These are phyloP conservation scores for Drosophila tsacasi DNA, from an alignment of 1,140 invertebrate genomes.

Conservation along the genomic window DNA sequence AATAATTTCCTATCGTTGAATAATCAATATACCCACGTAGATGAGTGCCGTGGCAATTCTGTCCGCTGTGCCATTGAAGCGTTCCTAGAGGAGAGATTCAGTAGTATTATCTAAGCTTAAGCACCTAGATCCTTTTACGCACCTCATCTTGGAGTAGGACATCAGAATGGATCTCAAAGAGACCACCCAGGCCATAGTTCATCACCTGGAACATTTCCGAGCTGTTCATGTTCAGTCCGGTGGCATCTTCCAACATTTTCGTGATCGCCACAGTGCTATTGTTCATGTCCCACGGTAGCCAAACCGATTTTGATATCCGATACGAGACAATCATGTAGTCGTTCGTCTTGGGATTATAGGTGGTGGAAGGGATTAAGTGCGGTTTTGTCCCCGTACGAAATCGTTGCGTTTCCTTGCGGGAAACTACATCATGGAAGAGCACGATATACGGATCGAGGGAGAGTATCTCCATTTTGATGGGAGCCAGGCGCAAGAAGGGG, in stretches of 20 bases:
- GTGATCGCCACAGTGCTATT: neutral
- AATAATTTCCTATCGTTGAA: too few species aligned
- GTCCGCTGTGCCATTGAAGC: neutral
- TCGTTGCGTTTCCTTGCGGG: neutral
- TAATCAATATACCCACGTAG: slow-evolving; percentile 7
- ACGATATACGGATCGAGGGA: slow-evolving; percentile 24
- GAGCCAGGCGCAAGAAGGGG: slow-evolving; percentile 21
- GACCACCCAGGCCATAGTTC: slow-evolving; percentile 31
- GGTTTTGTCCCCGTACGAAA: neutral
- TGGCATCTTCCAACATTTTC: neutral
- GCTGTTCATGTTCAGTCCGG: slow-evolving; percentile 6
- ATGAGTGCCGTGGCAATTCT: slow-evolving; percentile 21
- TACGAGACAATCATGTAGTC: neutral
- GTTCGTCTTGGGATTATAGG: too few species aligned
- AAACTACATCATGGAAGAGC: slow-evolving; percentile 31
- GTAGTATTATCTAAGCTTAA: fast-evolving
- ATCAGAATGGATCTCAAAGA: slow-evolving; percentile 6
- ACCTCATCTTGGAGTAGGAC: neutral
- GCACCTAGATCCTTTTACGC: neutral
- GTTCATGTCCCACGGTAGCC: neutral
- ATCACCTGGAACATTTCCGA: slow-evolving; percentile 26
- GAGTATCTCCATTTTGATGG: slow-evolving; percentile 38
- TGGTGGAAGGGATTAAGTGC: neutral
- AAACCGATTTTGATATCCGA: slow-evolving; percentile 31
- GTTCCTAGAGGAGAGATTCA: neutral